phyloP scores from a whole-genome alignment of 2,113 vertebrate species.

The Notothenia coriiceps region DNA sequence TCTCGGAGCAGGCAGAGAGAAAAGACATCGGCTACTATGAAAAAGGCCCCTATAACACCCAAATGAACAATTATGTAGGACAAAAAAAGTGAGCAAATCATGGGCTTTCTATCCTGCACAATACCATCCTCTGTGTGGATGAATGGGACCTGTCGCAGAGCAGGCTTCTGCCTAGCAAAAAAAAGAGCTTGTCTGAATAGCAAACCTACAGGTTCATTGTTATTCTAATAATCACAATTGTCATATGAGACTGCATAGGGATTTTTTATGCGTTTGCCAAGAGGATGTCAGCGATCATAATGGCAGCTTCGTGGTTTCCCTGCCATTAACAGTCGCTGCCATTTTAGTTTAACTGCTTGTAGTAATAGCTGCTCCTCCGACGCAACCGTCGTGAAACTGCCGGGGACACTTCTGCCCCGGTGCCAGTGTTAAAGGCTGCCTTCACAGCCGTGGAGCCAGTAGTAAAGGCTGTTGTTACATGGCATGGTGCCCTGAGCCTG shows the following conservation, averaged over 20 bases:
- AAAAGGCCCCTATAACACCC: conserved; percentile 9
- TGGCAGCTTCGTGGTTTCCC: conserved; percentile 37
- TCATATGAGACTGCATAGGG: conserved; percentile 46
- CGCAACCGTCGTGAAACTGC: conserved; percentile 21
- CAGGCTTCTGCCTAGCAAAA: conserved; percentile 19
- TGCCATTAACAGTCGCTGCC: conserved; percentile 64
- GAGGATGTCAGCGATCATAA: conserved; percentile 48
- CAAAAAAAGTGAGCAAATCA: conserved; percentile 45
- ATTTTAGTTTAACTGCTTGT: conserved; percentile 71
- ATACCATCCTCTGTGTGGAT: conserved; percentile 17
- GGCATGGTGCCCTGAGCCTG: conserved; percentile 76
- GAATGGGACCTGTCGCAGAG: conserved; percentile 43
- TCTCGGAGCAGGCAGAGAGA: background rate
- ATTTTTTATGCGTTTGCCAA: conserved; percentile 50
- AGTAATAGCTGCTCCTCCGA: conserved; percentile 60
- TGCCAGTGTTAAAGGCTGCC: conserved; percentile 72
- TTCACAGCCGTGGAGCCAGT: conserved; percentile 57
- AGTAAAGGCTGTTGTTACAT: conserved; percentile 75
- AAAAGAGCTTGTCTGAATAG: conserved; percentile 33
- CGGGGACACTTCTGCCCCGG: conserved; percentile 53
- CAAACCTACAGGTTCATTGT: conserved; percentile 57
- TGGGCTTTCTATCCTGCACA: conserved; percentile 35
- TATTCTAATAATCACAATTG: conserved; percentile 57
- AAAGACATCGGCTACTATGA: background rate
- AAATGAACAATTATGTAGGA: conserved; percentile 39